Conservation (phyloP, 2,888 invertebrate genomes). For the Eupelmus urozonus region DNA sequence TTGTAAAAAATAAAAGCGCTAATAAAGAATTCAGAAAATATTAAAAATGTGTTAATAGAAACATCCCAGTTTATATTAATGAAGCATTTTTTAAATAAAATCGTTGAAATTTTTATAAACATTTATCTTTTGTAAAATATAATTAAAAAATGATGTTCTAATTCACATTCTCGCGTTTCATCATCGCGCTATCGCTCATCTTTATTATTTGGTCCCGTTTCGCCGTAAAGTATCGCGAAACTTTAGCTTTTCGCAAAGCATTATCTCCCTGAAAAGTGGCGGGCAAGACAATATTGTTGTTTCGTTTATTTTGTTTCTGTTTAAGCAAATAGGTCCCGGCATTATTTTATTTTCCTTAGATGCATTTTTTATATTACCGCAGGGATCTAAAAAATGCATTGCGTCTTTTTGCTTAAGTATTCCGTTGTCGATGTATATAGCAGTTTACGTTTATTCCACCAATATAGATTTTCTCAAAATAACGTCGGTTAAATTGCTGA, state of each 20-base stretch:
- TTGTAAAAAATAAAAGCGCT: no score
- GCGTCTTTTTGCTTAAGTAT: conserved; percentile 9
- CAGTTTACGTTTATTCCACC: conserved; percentile 1
- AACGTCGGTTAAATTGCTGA: no score
- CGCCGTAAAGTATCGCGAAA: conserved; percentile 69
- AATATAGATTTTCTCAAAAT: no score
- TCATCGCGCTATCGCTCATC: not conserved
- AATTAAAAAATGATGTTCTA: no score
- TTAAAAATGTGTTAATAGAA: no score
- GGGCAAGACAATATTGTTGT: conserved; percentile 36
- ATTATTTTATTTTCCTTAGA: conserved; percentile 14
- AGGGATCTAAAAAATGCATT: not conserved
- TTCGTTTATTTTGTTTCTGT: conserved; percentile 24
- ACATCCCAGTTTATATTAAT: no score
- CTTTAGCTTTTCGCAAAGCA: conserved; percentile 65
- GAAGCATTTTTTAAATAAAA: no score
- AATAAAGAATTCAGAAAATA: no score
- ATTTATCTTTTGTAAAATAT: not conserved
- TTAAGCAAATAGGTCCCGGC: conserved; percentile 48
- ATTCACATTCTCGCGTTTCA: not conserved
- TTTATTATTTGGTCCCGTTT: conserved; percentile 68
- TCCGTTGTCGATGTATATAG: not conserved
- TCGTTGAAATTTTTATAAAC: not conserved
- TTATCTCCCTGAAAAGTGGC: conserved; percentile 40
- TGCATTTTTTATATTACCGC: conserved; percentile 20